These are phyloP conservation scores for Epizoanthus illoricatus DNA, from an alignment of 92 coral and sea anemone species.

Conservation along the genomic window DNA sequence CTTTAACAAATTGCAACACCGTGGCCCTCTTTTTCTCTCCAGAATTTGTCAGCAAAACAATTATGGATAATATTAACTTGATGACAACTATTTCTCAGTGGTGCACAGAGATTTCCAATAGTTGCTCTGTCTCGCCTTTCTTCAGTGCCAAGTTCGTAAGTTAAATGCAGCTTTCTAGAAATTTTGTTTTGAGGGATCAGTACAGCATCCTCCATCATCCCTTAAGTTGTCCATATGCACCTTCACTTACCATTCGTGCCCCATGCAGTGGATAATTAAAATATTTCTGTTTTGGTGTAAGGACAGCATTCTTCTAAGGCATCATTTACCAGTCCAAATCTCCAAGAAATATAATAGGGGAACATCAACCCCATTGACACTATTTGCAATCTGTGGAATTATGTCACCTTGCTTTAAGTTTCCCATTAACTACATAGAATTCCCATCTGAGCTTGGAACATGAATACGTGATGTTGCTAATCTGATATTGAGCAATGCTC, in stretches of 20 bases:
- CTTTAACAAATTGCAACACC: no score
- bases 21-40: not conserved
- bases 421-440: constrained; percentile 43
- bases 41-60: constrained; percentile 57
- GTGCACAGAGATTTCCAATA: constrained; percentile 51
- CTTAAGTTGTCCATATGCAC: constrained; percentile 66
- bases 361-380: constrained; percentile 28
- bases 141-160: constrained; percentile 49
- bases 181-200: constrained; percentile 43
- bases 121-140: constrained; percentile 56
- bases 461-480: no score
- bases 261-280: constrained; percentile 46
- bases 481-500: no score
- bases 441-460: no score
- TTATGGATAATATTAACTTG: constrained; percentile 49
- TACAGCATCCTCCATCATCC: constrained; percentile 60
- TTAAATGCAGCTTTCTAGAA: constrained; percentile 50
- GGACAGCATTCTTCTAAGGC: constrained; percentile 55
- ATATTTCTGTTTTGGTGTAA: constrained; percentile 50
- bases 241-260: constrained; percentile 56
- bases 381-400: constrained; percentile 44
- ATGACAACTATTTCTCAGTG: constrained; percentile 44
- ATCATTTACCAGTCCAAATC: constrained; percentile 54
- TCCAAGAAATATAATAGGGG: constrained; percentile 39
- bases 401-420: constrained; percentile 29